These are phyloP conservation scores for Pogonocichla stellata DNA, from an alignment of 2,113 vertebrate genomes.

Conservation along the genomic window DNA sequence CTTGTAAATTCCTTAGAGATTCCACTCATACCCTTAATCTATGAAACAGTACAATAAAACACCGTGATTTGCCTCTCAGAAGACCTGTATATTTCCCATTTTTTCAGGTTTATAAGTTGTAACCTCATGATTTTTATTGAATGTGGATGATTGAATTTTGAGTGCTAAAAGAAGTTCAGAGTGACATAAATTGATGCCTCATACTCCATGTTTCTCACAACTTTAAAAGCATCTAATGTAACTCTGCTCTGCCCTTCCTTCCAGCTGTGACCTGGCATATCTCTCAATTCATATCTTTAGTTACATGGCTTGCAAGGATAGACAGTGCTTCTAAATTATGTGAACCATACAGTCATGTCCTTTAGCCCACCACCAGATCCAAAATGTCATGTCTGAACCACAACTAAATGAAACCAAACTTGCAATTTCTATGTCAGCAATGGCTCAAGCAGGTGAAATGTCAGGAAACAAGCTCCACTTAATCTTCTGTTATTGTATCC, in stretches of 20 bases:
- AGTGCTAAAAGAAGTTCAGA: background rate
- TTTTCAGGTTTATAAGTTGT: background rate
- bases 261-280: background rate
- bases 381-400: rapidly evolving
- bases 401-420: background rate
- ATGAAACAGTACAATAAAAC: background rate
- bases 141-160: background rate
- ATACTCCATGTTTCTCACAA: background rate
- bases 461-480: background rate
- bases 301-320: background rate
- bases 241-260: background rate
- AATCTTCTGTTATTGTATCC: background rate
- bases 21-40: background rate
- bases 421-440: background rate
- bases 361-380: background rate
- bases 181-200: background rate
- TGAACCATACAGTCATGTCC: background rate
- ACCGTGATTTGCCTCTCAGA: background rate
- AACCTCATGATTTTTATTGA: background rate
- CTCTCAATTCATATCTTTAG: background rate
- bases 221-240: background rate
- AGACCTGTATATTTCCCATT: background rate
- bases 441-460: background rate
- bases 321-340: background rate
- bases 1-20: background rate